Evolutionary conservation across 2,888 invertebrate species (phyloP).

Genomic region (Cryptops parisi): DNA sequence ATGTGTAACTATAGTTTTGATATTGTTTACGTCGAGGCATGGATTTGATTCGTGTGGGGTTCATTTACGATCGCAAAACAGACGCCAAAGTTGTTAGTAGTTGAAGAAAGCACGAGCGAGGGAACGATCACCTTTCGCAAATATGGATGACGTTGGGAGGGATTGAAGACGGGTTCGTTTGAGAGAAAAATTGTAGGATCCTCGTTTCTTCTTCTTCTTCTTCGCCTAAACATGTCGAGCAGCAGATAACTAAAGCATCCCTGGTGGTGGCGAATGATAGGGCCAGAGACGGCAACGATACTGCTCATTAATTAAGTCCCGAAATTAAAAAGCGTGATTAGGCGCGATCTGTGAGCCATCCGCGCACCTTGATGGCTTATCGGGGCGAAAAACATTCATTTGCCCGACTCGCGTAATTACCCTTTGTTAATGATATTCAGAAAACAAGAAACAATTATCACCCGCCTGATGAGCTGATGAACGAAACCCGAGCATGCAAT

Average conservation of each 20-base stretch:
- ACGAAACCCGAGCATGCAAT: neutral
- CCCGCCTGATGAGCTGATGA: conserved; percentile 12
- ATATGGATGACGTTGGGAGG: too few species aligned
- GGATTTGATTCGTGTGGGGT: too few species aligned
- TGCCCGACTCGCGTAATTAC: conserved; percentile 10
- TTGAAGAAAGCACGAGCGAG: too few species aligned
- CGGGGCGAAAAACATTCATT: conserved; percentile 13
- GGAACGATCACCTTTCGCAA: too few species aligned
- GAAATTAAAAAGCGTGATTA: conserved; percentile 15
- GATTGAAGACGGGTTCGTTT: too few species aligned
- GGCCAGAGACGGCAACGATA: conserved; percentile 3
- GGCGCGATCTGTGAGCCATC: conserved; percentile 10
- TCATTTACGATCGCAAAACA: too few species aligned
- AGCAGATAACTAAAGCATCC: conserved; percentile 2
- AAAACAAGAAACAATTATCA: conserved; percentile 15
- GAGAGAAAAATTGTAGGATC: too few species aligned
- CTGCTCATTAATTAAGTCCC: conserved; percentile 13
- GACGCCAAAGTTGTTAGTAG: too few species aligned
- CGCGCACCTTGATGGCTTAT: conserved; percentile 13
- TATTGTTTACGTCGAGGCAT: too few species aligned
- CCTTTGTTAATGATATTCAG: conserved; percentile 15
- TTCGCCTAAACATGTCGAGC: neutral
- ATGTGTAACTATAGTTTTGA: too few species aligned
- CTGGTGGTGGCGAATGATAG: conserved; percentile 6
- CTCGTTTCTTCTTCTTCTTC: neutral